Evolutionary conservation across 2,797 vertebrate species (phyloP).

Genomic region (Coregonus sp.): DNA sequence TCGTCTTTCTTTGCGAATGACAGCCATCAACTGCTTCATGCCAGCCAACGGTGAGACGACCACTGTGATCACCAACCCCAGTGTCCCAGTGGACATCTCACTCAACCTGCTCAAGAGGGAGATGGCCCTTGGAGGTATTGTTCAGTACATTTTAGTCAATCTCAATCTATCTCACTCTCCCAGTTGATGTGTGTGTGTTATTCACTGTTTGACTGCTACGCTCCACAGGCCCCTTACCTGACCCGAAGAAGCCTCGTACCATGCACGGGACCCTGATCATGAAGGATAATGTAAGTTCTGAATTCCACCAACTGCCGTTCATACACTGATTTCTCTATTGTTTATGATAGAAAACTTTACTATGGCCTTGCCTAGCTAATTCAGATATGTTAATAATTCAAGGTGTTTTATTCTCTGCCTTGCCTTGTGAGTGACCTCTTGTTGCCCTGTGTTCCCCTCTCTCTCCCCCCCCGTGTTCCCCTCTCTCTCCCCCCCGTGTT

Average conservation of each 20-base stretch:
- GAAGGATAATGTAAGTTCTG: conserved; percentile 89
- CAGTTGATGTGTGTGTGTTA: not conserved
- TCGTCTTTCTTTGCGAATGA: rapidly evolving
- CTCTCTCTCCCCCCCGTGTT: not conserved
- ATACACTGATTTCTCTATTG: not conserved
- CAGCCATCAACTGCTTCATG: conserved; percentile 93
- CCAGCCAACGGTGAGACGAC: conserved; percentile 92
- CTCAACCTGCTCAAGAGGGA: conserved; percentile 93
- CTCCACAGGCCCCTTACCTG: conserved; percentile 81
- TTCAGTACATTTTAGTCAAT: not conserved
- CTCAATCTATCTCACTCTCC: not conserved
- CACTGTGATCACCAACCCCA: conserved; percentile 87
- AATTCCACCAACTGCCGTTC: not conserved
- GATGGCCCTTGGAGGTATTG: conserved; percentile 82
- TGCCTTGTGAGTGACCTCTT: not conserved
- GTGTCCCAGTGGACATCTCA: conserved; percentile 93
- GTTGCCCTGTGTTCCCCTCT: not conserved
- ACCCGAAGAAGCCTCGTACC: conserved; percentile 88
- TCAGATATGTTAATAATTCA: not conserved
- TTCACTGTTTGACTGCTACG: not conserved
- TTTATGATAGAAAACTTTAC: not conserved
- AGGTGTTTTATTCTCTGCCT: not conserved
- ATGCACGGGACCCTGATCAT: conserved; percentile 95
- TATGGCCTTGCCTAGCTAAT: not conserved
- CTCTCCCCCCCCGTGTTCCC: too few species aligned